These are phyloP conservation scores for Ganaspis sp. DNA, from an alignment of 1,140 invertebrate species.

Conservation along the genomic window DNA sequence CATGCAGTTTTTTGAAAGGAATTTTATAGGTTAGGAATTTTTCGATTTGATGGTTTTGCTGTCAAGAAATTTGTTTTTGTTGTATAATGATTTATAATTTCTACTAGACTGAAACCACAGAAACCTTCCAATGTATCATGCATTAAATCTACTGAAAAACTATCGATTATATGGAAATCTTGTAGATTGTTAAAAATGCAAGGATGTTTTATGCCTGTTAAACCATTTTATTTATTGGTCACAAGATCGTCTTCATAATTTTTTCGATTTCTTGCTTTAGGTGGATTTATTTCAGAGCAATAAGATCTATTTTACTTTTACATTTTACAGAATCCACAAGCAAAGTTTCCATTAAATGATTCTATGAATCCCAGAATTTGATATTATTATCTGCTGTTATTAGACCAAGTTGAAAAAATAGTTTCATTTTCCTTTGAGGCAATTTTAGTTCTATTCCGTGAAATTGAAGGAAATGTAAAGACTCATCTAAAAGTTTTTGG, in stretches of 20 bases:
- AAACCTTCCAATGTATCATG: no score
- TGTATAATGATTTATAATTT: no score
- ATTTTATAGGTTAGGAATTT: no score
- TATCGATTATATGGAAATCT: neutral
- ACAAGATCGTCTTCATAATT: conserved; percentile 39
- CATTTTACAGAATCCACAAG: conserved; percentile 40
- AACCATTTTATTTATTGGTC: conserved; percentile 18
- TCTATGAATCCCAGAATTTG: conserved; percentile 38
- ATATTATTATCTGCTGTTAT: conserved; percentile 22
- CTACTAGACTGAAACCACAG: no score
- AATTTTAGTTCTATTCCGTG: neutral
- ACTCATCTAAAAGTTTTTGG: neutral
- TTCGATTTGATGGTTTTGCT: no score
- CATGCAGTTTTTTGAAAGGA: no score
- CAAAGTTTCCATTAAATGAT: conserved; percentile 40
- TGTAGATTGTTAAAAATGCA: conserved; percentile 42
- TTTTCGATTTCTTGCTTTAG: conserved; percentile 22
- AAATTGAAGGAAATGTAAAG: neutral
- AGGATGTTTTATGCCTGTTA: conserved; percentile 40
- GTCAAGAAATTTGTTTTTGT: no score
- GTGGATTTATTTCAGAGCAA: conserved; percentile 14
- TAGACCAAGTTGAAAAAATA: neutral
- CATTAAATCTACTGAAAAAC: no score
- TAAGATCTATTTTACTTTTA: conserved; percentile 27
- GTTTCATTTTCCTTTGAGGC: neutral